Evolutionary conservation across 2,888 invertebrate genomes (phyloP).

Genomic region (Ectobius pallidus): DNA sequence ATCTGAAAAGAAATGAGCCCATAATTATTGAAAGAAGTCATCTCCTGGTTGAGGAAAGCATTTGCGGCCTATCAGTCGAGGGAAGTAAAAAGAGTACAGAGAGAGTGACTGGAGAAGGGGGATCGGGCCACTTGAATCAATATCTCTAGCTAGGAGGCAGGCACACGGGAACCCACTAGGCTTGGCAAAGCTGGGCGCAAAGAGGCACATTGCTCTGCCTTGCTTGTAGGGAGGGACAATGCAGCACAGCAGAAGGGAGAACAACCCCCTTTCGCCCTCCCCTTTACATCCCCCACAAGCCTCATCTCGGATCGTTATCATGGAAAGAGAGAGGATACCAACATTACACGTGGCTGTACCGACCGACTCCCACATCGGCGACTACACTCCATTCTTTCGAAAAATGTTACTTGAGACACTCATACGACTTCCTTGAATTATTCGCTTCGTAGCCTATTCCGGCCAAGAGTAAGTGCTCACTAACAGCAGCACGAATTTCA

Average conservation of each 20-base stretch:
- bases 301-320: conserved; percentile 32
- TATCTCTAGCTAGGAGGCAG: conserved; percentile 33
- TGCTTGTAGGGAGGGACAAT: conserved; percentile 9
- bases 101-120: too few relatives aligned
- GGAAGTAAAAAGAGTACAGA: too few relatives aligned
- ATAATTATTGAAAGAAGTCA: too few relatives aligned
- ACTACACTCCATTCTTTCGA: too few relatives aligned
- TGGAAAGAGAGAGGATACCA: not conserved
- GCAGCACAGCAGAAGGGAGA: conserved; percentile 10
- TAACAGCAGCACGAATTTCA: too few relatives aligned
- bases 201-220: conserved; percentile 7
- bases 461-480: too few relatives aligned
- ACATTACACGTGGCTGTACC: conserved; percentile 31
- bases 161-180: not conserved
- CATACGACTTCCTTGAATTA: too few relatives aligned
- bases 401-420: too few relatives aligned
- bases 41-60: too few relatives aligned
- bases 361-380: not conserved
- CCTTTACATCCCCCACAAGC: not conserved
- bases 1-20: too few relatives aligned
- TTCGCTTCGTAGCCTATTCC: too few relatives aligned
- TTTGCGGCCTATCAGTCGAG: not conserved
- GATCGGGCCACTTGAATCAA: conserved; percentile 36
- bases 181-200: not conserved
- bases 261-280: not conserved